phyloP scores from a whole-genome alignment of 2,888 invertebrate species.

The Rotaria magnacalcarata region DNA sequence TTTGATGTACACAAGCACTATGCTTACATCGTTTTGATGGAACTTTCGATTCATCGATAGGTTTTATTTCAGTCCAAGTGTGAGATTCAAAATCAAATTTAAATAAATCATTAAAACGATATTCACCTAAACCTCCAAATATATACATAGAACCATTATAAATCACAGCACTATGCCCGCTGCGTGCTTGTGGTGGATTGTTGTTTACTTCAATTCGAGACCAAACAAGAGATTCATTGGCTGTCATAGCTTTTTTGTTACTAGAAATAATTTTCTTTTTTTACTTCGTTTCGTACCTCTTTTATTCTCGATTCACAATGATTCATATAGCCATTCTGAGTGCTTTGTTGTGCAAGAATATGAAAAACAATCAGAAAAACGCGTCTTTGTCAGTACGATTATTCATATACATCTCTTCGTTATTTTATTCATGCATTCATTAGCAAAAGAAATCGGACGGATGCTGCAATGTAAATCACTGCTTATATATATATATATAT shows the following conservation, averaged over 20 bases:
- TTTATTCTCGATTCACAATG: too few relatives aligned
- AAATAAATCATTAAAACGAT: constrained; percentile 33
- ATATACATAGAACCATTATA: neutral
- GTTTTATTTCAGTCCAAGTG: constrained; percentile 11
- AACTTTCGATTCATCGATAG: neutral
- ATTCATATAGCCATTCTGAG: too few relatives aligned
- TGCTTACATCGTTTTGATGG: constrained; percentile 33
- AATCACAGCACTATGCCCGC: constrained; percentile 30
- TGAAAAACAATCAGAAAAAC: neutral
- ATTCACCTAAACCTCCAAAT: constrained; percentile 21
- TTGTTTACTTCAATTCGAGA: neutral
- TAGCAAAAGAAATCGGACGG: neutral
- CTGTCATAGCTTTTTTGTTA: neutral
- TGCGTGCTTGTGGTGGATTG: neutral
- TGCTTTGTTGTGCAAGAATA: neutral
- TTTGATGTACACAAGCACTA: constrained; percentile 14
- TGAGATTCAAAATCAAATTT: constrained; percentile 25
- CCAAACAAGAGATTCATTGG: neutral
- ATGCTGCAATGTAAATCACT: too few relatives aligned
- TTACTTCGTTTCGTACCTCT: too few relatives aligned
- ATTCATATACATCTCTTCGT: neutral
- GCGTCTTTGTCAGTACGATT: neutral
- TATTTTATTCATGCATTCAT: neutral
- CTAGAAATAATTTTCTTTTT: too few relatives aligned
- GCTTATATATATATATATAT: too few relatives aligned